A percentile compares a stretch with the other conserved stretches of the same genome.
These are phyloP conservation scores for Hypomesus transpacificus DNA, from an alignment of 2,113 vertebrate species.

Conservation along the genomic window DNA sequence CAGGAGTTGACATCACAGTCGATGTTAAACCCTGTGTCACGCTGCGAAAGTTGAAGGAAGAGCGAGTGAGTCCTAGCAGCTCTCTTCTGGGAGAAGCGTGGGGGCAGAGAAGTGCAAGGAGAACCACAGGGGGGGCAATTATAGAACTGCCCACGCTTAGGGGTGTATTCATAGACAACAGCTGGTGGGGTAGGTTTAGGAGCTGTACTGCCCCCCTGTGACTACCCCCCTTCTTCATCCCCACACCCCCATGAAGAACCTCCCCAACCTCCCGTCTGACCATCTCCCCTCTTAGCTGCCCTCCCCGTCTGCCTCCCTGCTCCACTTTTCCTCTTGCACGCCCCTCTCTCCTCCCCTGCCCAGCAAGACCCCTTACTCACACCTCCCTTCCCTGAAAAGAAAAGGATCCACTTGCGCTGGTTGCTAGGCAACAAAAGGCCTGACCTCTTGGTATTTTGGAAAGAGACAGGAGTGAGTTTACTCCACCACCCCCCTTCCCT, in stretches of 20 bases:
- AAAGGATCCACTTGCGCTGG: slow-evolving; percentile 29
- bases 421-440: slow-evolving; percentile 8
- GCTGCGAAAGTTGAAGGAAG: neutral
- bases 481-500: neutral
- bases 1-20: no score
- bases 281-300: no score
- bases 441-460: slow-evolving; percentile 20
- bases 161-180: slow-evolving; percentile 47
- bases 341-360: no score
- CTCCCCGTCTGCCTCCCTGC: no score
- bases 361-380: no score
- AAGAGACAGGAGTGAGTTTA: slow-evolving; percentile 6
- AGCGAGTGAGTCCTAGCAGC: neutral
- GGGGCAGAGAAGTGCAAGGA: neutral
- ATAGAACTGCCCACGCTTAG: slow-evolving; percentile 20
- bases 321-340: no score
- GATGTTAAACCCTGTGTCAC: neutral
- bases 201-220: slow-evolving; percentile 14
- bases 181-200: slow-evolving; percentile 47
- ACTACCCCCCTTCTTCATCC: neutral
- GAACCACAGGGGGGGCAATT: slow-evolving; percentile 25
- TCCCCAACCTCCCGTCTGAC: no score
- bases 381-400: slow-evolving; percentile 1
- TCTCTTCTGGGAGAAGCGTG: neutral
- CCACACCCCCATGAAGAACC: neutral